phyloP scores from a whole-genome alignment of 2,113 vertebrate genomes.

The Haemorhous mexicanus region DNA sequence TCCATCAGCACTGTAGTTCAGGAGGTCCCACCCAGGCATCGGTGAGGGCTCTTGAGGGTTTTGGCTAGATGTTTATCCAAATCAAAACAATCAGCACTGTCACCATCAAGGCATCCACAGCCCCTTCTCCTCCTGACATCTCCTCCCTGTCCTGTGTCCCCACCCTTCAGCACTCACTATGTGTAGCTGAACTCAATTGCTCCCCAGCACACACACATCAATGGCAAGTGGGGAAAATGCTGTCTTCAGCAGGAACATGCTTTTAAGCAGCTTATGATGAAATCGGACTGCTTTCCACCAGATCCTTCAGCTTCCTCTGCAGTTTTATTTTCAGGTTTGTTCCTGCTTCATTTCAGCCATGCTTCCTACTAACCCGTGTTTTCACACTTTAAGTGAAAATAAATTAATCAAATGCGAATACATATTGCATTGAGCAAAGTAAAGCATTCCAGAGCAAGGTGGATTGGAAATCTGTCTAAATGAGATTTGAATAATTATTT shows the following conservation, averaged over 20 bases:
- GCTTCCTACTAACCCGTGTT: background rate
- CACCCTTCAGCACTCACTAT: fast-evolving
- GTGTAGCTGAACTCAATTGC: background rate
- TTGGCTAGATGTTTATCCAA: background rate
- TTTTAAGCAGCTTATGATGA: background rate
- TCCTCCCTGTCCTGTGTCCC: background rate
- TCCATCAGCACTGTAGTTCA: fast-evolving
- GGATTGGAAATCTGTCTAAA: background rate
- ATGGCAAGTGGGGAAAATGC: fast-evolving
- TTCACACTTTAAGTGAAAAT: background rate
- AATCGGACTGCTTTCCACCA: background rate
- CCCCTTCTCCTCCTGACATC: background rate
- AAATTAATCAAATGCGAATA: background rate
- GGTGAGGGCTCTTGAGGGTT: background rate
- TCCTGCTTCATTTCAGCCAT: background rate
- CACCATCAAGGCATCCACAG: background rate
- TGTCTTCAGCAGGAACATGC: background rate
- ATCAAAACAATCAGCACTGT: background rate
- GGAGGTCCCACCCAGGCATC: background rate
- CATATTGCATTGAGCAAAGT: background rate
- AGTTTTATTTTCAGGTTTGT: background rate
- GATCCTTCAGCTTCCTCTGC: background rate
- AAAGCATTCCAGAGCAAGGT: background rate
- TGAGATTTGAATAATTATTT: background rate
- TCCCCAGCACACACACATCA: background rate